A percentile compares a stretch with the other conserved stretches of the same genome.
phyloP scores from a whole-genome alignment of 2,888 invertebrate species.

The Diloba caeruleocephala region DNA sequence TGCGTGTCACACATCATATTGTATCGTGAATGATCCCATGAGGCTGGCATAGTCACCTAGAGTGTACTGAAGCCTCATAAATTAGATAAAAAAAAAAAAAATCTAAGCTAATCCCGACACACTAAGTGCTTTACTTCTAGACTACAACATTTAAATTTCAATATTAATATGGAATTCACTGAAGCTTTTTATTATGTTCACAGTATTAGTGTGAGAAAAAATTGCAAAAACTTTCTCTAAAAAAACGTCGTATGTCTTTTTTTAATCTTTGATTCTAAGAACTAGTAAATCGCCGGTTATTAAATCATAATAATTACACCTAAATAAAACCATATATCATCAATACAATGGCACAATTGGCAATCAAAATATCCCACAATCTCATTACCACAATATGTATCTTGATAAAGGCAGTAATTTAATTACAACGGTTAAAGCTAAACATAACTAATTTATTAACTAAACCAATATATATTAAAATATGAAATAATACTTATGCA shows the following conservation, averaged over 20 bases:
- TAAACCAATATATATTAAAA: conserved; percentile 3
- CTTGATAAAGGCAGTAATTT: conserved; percentile 38
- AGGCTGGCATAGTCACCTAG: no score
- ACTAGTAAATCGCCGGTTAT: neutral
- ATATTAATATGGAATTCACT: no score
- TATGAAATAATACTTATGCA: no score
- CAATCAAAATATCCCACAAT: conserved; percentile 3
- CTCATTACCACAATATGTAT: conserved; percentile 1
- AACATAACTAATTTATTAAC: conserved; percentile 1
- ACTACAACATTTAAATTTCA: no score
- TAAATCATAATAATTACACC: neutral
- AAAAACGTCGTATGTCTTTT: neutral
- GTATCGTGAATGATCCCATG: no score
- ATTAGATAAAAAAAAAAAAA: no score
- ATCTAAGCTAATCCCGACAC: no score
- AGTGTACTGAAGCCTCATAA: no score
- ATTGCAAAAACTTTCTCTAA: neutral
- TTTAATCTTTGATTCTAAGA: neutral
- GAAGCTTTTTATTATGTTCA: neutral
- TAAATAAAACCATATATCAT: neutral
- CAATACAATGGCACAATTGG: conserved; percentile 16
- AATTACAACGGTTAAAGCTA: neutral
- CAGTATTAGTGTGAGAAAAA: neutral
- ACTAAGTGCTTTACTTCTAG: no score
- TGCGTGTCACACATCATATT: no score